Conservation (phyloP, 1,140 invertebrate genomes). For the Drosophila watanabei region DNA sequence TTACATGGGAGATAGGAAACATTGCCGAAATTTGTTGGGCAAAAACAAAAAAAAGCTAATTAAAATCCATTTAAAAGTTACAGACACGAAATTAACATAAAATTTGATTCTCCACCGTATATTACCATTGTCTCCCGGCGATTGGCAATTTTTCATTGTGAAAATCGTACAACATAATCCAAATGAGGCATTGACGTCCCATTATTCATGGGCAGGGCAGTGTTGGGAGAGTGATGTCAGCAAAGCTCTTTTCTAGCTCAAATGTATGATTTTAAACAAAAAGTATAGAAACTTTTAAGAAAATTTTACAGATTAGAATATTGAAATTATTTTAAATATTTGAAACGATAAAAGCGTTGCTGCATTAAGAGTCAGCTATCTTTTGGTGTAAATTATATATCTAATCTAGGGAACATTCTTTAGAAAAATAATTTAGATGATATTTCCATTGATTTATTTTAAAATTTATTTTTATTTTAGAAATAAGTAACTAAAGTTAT, state of each 20-base stretch:
- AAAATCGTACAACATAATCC: slow-evolving; percentile 75
- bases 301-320: background rate
- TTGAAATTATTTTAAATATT: background rate
- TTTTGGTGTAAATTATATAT: background rate
- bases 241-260: background rate
- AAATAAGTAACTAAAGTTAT: background rate
- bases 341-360: background rate
- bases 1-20: slow-evolving; percentile 46
- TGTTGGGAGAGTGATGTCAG: slow-evolving; percentile 12
- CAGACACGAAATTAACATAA: slow-evolving; percentile 57
- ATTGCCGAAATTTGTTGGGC: slow-evolving; percentile 47
- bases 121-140: slow-evolving; percentile 48
- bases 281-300: background rate
- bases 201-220: slow-evolving; percentile 63
- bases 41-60: slow-evolving; percentile 52
- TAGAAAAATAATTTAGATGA: background rate
- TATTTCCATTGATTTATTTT: background rate
- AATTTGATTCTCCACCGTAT: slow-evolving; percentile 53
- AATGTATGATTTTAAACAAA: background rate
- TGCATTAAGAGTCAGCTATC: fast-evolving
- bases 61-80: slow-evolving; percentile 72
- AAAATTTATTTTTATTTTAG: background rate
- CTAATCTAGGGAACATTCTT: background rate
- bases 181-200: slow-evolving; percentile 39
- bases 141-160: slow-evolving; percentile 67